Evolutionary conservation across 2,888 invertebrate species (phyloP), one percentile per base, ranked within the genome.

Genomic region (Lamellibrachia satsuma): DNA sequence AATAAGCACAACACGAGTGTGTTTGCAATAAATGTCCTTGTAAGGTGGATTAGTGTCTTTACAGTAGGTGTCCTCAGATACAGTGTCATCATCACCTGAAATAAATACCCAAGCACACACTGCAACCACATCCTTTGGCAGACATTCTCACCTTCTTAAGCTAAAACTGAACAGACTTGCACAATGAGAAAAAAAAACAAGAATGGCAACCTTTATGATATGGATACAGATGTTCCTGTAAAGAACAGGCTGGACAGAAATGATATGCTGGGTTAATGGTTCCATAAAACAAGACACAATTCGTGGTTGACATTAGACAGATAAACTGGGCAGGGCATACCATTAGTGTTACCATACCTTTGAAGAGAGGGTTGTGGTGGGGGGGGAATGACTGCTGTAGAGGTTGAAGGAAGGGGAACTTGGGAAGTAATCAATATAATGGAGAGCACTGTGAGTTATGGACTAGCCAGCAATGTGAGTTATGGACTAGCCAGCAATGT

Each of bases 101-200:
- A 75, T 75, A 75, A 75, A 75, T 75, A 15, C 75, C n/a, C 75
- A 75, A 75, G 75, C 75, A 75, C 75, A 75, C 75, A 75, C 75
- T 22, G 22, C 15, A n/a, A 75, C n/a, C 15, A 75, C 75, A 15
- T 11, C 22, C 75, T 75, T 75, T 75, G 22, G 15, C 75, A 75
- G 22, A 55, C 75, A 4, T 11, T 75, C 75, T n/a, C 75, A 75
- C 22, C 39, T 75, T 75, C 75, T 75, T 75, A 75, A 22, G 4
- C 2, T 75, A 75, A 75, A 4, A 75, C n/a, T 4, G 22, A 75
- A 22, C 22, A 75, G 75, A 15, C 39, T 39, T 39, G 39, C 39
- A 39, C 39, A 39, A 75, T 22, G 22, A 75, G 22, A 75, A 75
- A 75, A 22, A n/a, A 11, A 75, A n/a, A 22, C 22, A 22, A 75